A percentile compares a stretch with the other conserved stretches of the same genome.
Evolutionary conservation across 30 jellyfish, hydroid and myxozoan species (phyloP).

Genomic region (Chironex yamaguchii): DNA sequence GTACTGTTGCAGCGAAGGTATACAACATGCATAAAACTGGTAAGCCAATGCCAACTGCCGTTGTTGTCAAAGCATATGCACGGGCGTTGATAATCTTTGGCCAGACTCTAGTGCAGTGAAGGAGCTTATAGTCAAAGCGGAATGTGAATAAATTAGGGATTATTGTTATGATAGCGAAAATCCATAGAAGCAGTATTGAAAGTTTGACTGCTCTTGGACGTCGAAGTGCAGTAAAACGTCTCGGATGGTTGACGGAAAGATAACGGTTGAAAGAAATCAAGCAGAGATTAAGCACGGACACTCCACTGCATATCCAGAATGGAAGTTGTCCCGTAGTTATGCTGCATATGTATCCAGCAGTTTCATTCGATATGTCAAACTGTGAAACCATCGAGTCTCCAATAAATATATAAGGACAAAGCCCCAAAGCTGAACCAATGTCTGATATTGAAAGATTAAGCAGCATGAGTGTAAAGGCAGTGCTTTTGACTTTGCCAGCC

Average conservation of each 20-base stretch:
- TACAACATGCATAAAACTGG: not conserved
- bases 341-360: not conserved
- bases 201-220: not conserved
- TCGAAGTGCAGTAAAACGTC: not conserved
- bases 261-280: not conserved
- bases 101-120: not conserved
- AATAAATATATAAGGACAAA: not conserved
- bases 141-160: not conserved
- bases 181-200: not conserved
- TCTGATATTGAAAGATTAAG: not conserved
- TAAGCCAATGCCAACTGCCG: not conserved
- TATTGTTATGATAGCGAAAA: not conserved
- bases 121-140: not conserved
- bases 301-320: not conserved
- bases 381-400: not conserved
- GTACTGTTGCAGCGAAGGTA: not conserved
- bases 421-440: not conserved
- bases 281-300: not conserved
- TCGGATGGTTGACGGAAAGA: not conserved
- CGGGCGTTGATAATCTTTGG: not conserved
- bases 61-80: not conserved
- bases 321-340: not conserved
- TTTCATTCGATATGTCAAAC: not conserved
- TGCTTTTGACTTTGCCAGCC: not conserved
- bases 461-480: not conserved